Conservation (phyloP, 2,888 invertebrate species). For the Micoletzkya japonica region DNA sequence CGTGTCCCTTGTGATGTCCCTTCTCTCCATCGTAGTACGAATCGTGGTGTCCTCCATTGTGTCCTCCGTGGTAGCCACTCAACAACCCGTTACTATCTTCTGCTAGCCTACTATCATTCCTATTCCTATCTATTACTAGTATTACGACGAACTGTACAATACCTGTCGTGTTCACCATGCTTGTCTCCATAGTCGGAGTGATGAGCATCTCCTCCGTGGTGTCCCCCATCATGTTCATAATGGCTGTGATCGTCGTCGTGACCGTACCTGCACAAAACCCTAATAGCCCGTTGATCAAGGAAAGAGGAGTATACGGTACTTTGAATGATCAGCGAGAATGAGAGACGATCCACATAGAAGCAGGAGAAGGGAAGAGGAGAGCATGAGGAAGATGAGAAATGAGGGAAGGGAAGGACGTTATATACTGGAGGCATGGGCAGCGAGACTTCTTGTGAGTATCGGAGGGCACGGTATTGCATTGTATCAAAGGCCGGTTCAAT, state of each 20-base stretch:
- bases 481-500: neutral
- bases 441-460: no score
- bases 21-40: conserved; percentile 29
- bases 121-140: neutral
- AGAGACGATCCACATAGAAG: neutral
- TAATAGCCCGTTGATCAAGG: neutral
- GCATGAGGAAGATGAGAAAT: neutral
- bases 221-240: conserved; percentile 31
- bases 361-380: neutral
- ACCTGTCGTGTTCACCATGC: conserved; percentile 39
- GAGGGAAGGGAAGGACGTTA: neutral
- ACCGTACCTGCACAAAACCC: conserved; percentile 22
- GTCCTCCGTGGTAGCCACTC: conserved; percentile 22
- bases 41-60: conserved; percentile 22
- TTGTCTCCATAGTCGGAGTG: conserved; percentile 38
- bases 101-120: neutral
- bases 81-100: neutral
- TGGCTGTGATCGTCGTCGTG: conserved; percentile 21
- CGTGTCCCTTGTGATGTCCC: conserved; percentile 27
- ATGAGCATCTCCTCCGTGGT: conserved; percentile 39
- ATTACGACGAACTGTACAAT: neutral
- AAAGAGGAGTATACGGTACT: neutral
- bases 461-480: no score
- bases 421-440: neutral
- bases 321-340: neutral